Conservation (phyloP, 1,140 invertebrate genomes). For the Brachionus rubens region DNA sequence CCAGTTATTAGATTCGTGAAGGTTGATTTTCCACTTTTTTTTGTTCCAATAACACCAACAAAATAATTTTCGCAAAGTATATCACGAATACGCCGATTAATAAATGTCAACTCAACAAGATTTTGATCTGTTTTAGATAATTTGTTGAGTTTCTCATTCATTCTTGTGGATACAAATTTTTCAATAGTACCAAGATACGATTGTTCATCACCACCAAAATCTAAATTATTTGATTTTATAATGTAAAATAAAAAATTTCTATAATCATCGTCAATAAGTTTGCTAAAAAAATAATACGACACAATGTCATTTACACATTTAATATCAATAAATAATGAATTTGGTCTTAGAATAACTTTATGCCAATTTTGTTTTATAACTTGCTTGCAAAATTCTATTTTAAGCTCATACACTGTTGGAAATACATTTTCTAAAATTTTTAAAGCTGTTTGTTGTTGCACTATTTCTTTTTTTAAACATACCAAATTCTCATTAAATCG, state of each 20-base stretch:
- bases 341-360: neutral
- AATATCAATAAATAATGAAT: neutral
- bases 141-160: neutral
- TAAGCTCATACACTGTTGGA: conserved; percentile 1
- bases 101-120: neutral
- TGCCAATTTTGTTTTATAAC: neutral
- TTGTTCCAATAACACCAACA: conserved; percentile 13
- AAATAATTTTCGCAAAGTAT: conserved; percentile 23
- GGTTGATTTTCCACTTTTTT: neutral
- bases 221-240: neutral
- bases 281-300: conserved; percentile 2
- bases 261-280: conserved; percentile 12
- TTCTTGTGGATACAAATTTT: neutral
- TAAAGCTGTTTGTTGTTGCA: neutral
- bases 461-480: neutral
- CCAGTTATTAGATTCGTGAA: neutral
- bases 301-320: neutral
- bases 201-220: neutral
- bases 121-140: neutral
- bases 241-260: neutral
- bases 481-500: neutral
- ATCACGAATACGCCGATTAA: neutral
- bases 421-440: neutral
- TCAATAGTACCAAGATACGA: neutral
- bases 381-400: neutral